Evolutionary conservation across 2,113 vertebrate genomes (phyloP), one percentile per base, ranked within the genome.

Genomic region (Urocynchramus pylzowi): DNA sequence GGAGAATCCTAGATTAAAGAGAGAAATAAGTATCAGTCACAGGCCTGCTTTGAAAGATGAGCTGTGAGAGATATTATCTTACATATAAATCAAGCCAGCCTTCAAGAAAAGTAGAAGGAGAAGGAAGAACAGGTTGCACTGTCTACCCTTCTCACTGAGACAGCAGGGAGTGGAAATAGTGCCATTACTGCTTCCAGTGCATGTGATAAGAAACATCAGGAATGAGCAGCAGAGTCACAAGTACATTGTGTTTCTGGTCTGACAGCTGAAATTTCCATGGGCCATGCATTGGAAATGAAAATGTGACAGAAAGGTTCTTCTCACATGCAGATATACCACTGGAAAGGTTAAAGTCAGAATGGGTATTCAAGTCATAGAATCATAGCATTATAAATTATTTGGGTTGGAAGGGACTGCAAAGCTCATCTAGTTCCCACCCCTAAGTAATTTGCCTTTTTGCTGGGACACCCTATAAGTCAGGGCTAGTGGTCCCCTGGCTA

Each of bases 1-100:
- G 96, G 97, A 39, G 98, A 91, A 77, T 99, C 99, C 99, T 99
- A 85, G 14, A 37, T 74, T 52, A 94, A 89, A 89, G 49, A 84
- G 77, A 65, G 54, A 54, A 52, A 52, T 28, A 77, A 73, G 39
- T 22, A 30, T 39, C 45, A 61, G 22, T 9, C 27, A 74, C 35
- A 82, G 54, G 26, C 20, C 30, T 65, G 41, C 81, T 83, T 68
- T 44, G 35, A 64, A 54, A 87, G 33, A 47, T 10, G 45, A 77
- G 14, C 11, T 60, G 14, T 12, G 59, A 95, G 52, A 87, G 44
- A 64, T 3, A 83, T 7, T 56, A 79, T 87, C 87, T 75, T 27
- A n/a, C 18, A 75, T 7, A 76, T 13, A 64, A 84, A 84, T 54
- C 6, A 2, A 87, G 11, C 16, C 57, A 81, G 39, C 21, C 45